A percentile compares a stretch with the other conserved stretches of the same genome.
These are phyloP conservation scores for Drosophila antonietae DNA, from an alignment of 2,888 invertebrate genomes.

Conservation along the genomic window DNA sequence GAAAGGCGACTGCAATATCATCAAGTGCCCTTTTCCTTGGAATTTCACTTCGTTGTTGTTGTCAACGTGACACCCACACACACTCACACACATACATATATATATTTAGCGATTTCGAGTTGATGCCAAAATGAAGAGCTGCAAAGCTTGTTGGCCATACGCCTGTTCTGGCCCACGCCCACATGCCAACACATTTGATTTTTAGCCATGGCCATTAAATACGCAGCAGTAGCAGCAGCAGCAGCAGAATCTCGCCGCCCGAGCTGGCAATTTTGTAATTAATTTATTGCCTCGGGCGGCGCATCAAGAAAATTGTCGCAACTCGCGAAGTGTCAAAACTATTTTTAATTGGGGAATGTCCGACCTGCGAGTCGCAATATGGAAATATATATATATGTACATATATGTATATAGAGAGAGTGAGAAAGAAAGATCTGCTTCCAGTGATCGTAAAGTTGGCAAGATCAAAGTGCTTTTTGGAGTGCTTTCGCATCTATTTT, in stretches of 20 bases:
- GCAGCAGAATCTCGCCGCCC: conserved; percentile 5
- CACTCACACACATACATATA: neutral
- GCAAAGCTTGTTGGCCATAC: conserved; percentile 23
- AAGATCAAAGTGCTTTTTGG: conserved; percentile 62
- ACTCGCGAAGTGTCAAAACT: conserved; percentile 76
- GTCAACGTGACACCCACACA: conserved; percentile 56
- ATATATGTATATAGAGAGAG: no score
- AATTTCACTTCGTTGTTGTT: conserved; percentile 64
- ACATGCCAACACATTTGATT: conserved; percentile 55
- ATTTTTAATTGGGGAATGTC: conserved; percentile 75
- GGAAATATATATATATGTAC: no score
- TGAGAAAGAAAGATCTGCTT: conserved; percentile 33
- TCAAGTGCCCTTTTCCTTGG: conserved; percentile 53
- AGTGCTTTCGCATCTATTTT: conserved; percentile 69
- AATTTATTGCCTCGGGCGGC: conserved; percentile 72
- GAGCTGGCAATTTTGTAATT: conserved; percentile 72
- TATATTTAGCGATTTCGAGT: conserved; percentile 9
- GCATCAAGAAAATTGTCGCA: conserved; percentile 65
- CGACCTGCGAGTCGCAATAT: conserved; percentile 23
- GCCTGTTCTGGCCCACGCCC: conserved; percentile 43
- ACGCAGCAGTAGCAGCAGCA: conserved; percentile 24
- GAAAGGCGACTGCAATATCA: conserved; percentile 50
- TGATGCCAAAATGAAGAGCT: conserved; percentile 26
- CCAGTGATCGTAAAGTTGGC: conserved; percentile 56
- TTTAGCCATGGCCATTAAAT: conserved; percentile 68